Evolutionary conservation across 2,888 invertebrate genomes (phyloP), one percentile per base, ranked within the genome.

Genomic region (Ernsta delagoae): DNA sequence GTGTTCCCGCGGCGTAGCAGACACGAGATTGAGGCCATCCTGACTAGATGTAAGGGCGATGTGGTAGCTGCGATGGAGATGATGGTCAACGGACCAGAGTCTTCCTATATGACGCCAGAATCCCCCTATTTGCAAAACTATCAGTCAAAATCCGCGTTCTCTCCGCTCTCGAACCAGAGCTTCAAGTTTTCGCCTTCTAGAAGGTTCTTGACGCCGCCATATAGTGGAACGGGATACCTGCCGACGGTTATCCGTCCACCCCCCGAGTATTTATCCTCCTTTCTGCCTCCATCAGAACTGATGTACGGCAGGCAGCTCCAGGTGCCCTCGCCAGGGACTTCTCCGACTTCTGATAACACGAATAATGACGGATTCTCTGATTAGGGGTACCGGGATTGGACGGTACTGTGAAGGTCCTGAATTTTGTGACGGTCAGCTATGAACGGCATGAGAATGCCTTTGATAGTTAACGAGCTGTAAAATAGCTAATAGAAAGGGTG

Each of bases 11-110:
- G 97, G 77, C 95, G 98, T 77, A 96, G 98, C 77, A 94, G 98
- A 60, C 96, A 95, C 61, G 98, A 98, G 80, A 97, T 99, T 1
- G 98, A 98, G 84, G 95, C 96, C 4, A 95, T 98, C 57, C 92
- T 99, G 24, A 96, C 97, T 75, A 95, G 97, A 71, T 97, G 97
- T 85, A 96, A 97, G 85, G 98, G 98, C 0, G 98, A 99, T 83
- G 97, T 98, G 0, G 96, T 98, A 0, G 97, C 98, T 76, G 98
- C 98, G 0, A 98, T 99, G 95, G 98, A 99, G 83, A 95, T 97
- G 82, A 96, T 99, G 94, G 95, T 97, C 11, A 96, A 96, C 73
- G 96, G 96, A 1, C 94, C 85, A 0, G 90, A 89, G 11, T 76
- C 89, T 71, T 74, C 80, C 70, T 92, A 90, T 64, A 75, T 92